Evolutionary conservation across 2,797 vertebrate species (phyloP).

Genomic region (Delichon dasypus): DNA sequence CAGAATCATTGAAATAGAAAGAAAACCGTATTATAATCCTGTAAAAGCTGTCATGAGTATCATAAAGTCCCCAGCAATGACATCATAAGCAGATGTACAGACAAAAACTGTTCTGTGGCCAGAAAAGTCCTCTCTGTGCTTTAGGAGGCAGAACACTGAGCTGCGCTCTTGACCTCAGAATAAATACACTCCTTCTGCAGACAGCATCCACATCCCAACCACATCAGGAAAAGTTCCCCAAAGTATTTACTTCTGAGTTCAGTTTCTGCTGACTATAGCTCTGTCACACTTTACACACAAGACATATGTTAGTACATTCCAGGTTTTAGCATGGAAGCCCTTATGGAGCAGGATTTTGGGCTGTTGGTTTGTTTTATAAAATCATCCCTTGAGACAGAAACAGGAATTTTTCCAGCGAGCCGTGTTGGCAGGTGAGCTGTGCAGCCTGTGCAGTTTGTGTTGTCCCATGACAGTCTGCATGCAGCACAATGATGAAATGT

Average conservation of each 20-base stretch:
- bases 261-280: slow-evolving; percentile 21
- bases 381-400: background rate
- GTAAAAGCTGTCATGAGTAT: background rate
- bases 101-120: background rate
- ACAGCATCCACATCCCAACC: slow-evolving; percentile 17
- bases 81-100: background rate
- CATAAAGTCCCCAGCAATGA: background rate
- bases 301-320: slow-evolving; percentile 58
- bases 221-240: slow-evolving; percentile 50
- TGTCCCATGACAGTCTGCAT: background rate
- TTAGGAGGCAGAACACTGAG: background rate
- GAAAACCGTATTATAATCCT: background rate
- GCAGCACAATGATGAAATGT: background rate
- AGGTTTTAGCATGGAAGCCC: background rate
- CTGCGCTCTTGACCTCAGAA: slow-evolving; percentile 15
- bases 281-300: slow-evolving; percentile 23
- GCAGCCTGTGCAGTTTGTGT: background rate
- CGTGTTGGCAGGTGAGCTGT: background rate
- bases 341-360: background rate
- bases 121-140: background rate
- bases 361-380: background rate
- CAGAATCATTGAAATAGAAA: background rate
- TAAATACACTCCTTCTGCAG: slow-evolving; percentile 29
- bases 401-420: background rate
- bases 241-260: slow-evolving; percentile 34